Conservation (phyloP, 2,113 vertebrate genomes). For the Vireo altiloquus region DNA sequence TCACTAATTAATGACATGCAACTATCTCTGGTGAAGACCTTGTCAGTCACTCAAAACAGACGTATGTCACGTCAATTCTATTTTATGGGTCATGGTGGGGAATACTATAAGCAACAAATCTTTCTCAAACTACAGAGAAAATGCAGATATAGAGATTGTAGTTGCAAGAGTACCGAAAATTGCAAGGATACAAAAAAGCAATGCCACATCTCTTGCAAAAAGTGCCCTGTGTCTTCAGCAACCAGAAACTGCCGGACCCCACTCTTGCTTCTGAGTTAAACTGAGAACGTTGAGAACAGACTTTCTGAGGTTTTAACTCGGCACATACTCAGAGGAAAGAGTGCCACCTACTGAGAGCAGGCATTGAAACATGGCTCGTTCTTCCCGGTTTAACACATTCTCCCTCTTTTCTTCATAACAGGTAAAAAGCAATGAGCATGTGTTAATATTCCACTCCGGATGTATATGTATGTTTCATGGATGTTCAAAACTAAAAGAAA, state of each 20-base stretch:
- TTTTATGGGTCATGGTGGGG: background rate
- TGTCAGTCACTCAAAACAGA: background rate
- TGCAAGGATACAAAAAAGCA: background rate
- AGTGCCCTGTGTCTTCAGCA: background rate
- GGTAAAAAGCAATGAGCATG: background rate
- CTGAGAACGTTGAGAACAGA: background rate
- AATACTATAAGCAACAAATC: background rate
- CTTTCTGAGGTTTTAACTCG: background rate
- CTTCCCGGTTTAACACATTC: background rate
- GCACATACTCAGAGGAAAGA: conserved; percentile 60
- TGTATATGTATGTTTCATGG: background rate
- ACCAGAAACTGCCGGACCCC: background rate
- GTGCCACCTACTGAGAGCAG: conserved; percentile 63
- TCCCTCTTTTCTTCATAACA: background rate
- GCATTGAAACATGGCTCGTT: conserved; percentile 11
- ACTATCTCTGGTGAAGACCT: background rate
- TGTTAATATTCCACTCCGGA: background rate
- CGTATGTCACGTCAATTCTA: background rate
- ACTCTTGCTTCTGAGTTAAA: background rate
- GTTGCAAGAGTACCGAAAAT: background rate
- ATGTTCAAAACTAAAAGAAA: background rate
- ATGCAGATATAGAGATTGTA: background rate
- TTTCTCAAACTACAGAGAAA: background rate
- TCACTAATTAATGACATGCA: background rate
- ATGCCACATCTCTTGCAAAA: background rate